phyloP scores from a whole-genome alignment of 2,888 invertebrate genomes.

The Caradrina kadenii region DNA sequence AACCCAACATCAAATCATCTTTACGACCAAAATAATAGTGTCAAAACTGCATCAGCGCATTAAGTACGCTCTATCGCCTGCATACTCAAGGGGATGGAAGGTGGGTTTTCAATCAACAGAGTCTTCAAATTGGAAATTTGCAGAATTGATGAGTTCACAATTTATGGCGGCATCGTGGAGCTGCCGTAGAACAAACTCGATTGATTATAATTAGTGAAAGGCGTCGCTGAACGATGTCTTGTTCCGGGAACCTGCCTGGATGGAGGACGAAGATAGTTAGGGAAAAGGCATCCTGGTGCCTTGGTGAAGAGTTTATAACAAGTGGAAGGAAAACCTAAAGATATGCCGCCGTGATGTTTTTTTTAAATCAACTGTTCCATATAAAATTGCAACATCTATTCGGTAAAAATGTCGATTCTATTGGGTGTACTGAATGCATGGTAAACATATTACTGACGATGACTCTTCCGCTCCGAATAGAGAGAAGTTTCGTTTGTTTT shows the following conservation, averaged over 20 bases:
- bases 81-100: conserved; percentile 36
- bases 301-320: background rate
- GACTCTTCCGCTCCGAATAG: too few relatives aligned
- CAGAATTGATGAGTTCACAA: conserved; percentile 68
- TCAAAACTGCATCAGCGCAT: background rate
- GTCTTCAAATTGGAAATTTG: conserved; percentile 66
- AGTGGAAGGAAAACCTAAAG: too few relatives aligned
- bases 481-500: too few relatives aligned
- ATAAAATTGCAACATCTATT: too few relatives aligned
- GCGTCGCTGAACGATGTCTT: conserved; percentile 40
- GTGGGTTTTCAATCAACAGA: conserved; percentile 64
- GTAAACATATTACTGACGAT: too few relatives aligned
- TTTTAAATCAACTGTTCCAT: too few relatives aligned
- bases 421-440: too few relatives aligned
- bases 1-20: background rate
- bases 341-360: too few relatives aligned
- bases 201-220: conserved; percentile 60
- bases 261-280: background rate
- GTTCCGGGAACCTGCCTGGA: conserved; percentile 7
- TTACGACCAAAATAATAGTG: background rate
- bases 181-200: conserved; percentile 45
- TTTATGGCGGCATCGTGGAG: conserved; percentile 52
- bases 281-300: background rate
- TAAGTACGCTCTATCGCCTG: conserved; percentile 19
- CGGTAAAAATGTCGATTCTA: too few relatives aligned